A percentile compares a stretch with the other conserved stretches of the same genome.
Conservation (phyloP, 2,113 vertebrate genomes). For the Merops nubicus region DNA sequence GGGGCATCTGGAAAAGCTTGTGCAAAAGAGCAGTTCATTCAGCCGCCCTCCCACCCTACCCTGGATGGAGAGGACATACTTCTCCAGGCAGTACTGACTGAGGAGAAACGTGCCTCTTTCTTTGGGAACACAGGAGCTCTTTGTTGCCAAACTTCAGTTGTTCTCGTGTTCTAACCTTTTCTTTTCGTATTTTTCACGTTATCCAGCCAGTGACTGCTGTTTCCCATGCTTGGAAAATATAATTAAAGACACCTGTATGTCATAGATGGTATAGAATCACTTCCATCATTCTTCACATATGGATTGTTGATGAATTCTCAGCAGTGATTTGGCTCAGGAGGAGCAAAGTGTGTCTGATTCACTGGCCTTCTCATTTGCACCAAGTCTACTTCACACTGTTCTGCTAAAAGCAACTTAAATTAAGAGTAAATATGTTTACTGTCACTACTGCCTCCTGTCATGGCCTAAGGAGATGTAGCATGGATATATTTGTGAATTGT, state of each 20-base stretch:
- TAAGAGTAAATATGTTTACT: constrained; percentile 8
- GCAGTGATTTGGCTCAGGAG: constrained; percentile 28
- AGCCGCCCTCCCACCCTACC: neutral
- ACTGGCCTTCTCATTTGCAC: constrained; percentile 20
- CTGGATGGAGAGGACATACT: neutral
- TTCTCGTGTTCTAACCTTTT: neutral
- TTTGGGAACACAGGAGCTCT: neutral
- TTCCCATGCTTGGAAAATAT: constrained; percentile 19
- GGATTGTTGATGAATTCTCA: constrained; percentile 42
- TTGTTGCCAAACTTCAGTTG: neutral
- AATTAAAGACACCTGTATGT: constrained; percentile 44
- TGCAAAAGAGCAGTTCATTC: neutral
- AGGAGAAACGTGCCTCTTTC: neutral
- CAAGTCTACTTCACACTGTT: neutral
- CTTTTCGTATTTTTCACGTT: neutral
- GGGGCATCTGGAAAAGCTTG: neutral
- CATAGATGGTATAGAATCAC: neutral
- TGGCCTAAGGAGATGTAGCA: neutral
- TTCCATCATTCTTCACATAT: neutral
- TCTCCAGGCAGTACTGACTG: neutral
- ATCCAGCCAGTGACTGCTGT: neutral
- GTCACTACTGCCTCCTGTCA: neutral
- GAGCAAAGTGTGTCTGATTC: neutral
- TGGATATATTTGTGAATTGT: neutral
- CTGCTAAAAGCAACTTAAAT: neutral